A percentile compares a stretch with the other conserved stretches of the same genome.
Conservation (phyloP, 53 echinoderm and acorn worm genomes). For the Henricia sp. region DNA sequence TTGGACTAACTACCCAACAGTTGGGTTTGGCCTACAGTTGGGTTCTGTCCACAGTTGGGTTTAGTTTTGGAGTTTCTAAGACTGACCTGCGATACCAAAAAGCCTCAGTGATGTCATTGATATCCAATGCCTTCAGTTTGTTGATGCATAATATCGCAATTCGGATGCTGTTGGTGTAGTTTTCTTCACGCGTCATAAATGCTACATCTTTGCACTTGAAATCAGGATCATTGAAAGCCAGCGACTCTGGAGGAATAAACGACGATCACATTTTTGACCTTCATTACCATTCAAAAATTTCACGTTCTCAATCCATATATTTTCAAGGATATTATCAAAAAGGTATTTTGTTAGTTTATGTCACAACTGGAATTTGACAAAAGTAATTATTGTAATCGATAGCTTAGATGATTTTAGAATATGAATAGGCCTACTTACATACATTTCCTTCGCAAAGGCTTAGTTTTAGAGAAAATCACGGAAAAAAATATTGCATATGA, state of each 20-base stretch:
- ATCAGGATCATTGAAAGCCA: constrained; percentile 81
- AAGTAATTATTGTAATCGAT: no score
- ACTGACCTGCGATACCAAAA: constrained; percentile 80
- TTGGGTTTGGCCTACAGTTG: no score
- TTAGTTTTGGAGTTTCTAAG: not conserved
- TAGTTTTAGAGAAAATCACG: no score
- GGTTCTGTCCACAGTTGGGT: not conserved
- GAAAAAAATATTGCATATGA: no score
- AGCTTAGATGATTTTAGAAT: no score
- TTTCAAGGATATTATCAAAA: not conserved
- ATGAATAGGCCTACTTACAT: no score
- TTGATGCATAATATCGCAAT: constrained; percentile 67
- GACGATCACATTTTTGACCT: no score
- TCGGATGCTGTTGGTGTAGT: constrained; percentile 77
- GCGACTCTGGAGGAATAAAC: no score
- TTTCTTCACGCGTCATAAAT: constrained; percentile 87
- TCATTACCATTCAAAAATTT: no score
- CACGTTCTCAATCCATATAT: not conserved
- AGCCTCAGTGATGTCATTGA: constrained; percentile 72
- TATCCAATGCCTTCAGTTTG: constrained; percentile 68
- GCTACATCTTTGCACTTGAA: constrained; percentile 76
- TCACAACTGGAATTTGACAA: no score
- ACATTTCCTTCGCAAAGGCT: no score
- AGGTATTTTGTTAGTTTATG: not conserved
- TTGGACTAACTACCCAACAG: no score